A percentile compares a stretch with the other conserved stretches of the same genome.
phyloP scores from a whole-genome alignment of 37 sponge, comb jelly and placozoan genomes.

The Dysidea cf. avara region DNA sequence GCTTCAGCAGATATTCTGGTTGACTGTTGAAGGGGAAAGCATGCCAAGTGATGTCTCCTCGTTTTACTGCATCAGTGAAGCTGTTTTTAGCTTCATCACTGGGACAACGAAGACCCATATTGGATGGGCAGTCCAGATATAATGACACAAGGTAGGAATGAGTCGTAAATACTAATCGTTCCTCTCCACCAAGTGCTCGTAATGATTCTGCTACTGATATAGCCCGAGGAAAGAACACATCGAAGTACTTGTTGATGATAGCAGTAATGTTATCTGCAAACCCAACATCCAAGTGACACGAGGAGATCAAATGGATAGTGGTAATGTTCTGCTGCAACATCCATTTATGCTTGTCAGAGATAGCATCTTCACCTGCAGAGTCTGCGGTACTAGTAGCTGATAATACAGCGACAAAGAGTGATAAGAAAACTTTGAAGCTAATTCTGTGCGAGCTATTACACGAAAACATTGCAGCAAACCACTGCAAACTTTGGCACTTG shows the following conservation, averaged over 20 bases:
- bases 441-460: too few relatives aligned
- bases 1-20: slow-evolving; percentile 49
- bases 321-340: too few relatives aligned
- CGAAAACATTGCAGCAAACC: too few relatives aligned
- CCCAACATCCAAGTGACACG: slow-evolving; percentile 79
- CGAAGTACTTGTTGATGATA: slow-evolving; percentile 71
- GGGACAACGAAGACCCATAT: slow-evolving; percentile 61
- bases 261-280: slow-evolving; percentile 61
- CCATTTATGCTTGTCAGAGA: too few relatives aligned
- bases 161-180: slow-evolving; percentile 68
- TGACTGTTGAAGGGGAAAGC: slow-evolving; percentile 74
- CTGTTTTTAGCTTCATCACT: background rate
- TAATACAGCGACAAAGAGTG: too few relatives aligned
- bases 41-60: slow-evolving; percentile 74
- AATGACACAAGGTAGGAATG: slow-evolving; percentile 73
- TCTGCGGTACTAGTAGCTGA: too few relatives aligned
- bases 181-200: slow-evolving; percentile 21
- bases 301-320: slow-evolving; percentile 52
- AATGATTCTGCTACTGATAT: slow-evolving; percentile 33
- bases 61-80: slow-evolving; percentile 37
- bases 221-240: slow-evolving; percentile 42
- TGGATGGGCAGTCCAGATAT: slow-evolving; percentile 54
- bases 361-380: too few relatives aligned
- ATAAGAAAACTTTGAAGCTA: too few relatives aligned
- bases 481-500: too few relatives aligned